These are phyloP conservation scores for Halocynthia aurantium DNA, from an alignment of 23 tunicate species.

Conservation along the genomic window DNA sequence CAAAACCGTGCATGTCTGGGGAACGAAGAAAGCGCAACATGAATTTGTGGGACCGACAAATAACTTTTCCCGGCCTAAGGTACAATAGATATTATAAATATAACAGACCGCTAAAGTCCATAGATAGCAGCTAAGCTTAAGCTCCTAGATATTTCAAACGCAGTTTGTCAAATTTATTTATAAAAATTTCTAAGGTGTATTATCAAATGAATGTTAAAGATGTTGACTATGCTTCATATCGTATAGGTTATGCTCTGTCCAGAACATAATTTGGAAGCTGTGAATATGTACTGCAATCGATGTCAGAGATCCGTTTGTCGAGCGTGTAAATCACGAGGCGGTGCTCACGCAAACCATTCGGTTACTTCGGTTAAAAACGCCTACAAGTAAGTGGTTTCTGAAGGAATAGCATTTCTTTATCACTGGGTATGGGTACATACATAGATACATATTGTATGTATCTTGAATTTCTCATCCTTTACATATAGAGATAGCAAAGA, in stretches of 20 bases:
- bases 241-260: constrained; percentile 70
- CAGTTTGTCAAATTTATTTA: no score
- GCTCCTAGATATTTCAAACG: no score
- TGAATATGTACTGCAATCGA: constrained; percentile 68
- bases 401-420: neutral
- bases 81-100: neutral
- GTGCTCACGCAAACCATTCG: constrained; percentile 67
- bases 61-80: constrained; percentile 77
- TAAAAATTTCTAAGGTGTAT: no score
- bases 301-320: constrained; percentile 78
- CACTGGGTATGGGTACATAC: neutral
- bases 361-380: constrained; percentile 41
- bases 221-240: neutral
- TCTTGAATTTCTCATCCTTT: neutral
- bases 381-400: constrained; percentile 26
- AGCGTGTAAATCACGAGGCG: constrained; percentile 59
- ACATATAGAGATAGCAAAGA: constrained; percentile 54
- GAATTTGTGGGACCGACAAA: constrained; percentile 63
- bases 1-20: constrained; percentile 78
- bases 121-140: no score
- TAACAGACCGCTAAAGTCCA: no score
- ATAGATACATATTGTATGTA: neutral
- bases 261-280: constrained; percentile 64
- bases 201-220: no score
- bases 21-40: constrained; percentile 77